phyloP scores from a whole-genome alignment of 2,113 vertebrate genomes.

The Phycodurus eques region DNA sequence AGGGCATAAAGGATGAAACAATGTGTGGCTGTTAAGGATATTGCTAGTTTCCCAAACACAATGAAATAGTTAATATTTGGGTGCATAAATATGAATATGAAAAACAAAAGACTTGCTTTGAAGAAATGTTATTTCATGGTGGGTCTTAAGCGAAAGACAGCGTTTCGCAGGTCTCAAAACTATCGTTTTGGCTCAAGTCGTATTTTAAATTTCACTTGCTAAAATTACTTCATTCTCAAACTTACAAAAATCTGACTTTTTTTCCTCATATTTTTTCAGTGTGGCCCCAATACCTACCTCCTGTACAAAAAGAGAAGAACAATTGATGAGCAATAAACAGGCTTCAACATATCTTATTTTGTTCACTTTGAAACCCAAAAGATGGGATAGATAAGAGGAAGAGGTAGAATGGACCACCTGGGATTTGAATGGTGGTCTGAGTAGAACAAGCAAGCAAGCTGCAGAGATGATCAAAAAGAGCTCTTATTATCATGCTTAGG shows the following conservation, averaged over 20 bases:
- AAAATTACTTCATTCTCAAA: not conserved
- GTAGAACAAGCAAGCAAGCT: not conserved
- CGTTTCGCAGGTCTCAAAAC: no score
- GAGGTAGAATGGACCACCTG: slow-evolving; percentile 8
- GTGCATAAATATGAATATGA: not conserved
- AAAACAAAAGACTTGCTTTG: no score
- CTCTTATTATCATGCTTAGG: not conserved
- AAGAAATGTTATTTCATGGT: not conserved
- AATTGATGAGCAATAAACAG: not conserved
- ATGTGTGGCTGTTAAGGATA: not conserved
- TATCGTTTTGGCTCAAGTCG: not conserved
- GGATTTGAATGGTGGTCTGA: not conserved
- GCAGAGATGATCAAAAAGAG: not conserved
- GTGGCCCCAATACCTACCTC: not conserved
- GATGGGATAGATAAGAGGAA: not conserved
- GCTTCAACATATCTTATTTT: not conserved
- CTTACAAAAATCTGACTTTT: not conserved
- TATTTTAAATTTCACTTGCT: not conserved
- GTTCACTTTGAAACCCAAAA: slow-evolving; percentile 6
- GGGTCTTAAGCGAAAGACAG: no score
- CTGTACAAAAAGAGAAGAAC: not conserved
- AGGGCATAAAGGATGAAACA: not conserved
- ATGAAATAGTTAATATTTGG: not conserved
- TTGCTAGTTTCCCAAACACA: not conserved
- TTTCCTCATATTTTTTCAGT: not conserved